Conservation (phyloP, 2,113 vertebrate species). For the Burhinus oedicnemus region DNA sequence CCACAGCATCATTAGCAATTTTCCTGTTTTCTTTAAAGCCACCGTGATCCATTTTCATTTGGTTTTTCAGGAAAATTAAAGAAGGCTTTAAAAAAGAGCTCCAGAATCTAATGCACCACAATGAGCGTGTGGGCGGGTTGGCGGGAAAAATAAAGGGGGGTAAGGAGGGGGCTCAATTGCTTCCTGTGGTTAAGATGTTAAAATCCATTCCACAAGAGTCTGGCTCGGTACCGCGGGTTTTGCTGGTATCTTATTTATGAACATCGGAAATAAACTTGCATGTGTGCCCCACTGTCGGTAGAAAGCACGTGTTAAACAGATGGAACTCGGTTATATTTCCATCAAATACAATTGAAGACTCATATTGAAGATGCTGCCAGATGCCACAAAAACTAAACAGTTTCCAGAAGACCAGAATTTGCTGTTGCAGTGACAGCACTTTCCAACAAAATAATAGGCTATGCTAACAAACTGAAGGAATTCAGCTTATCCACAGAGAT, state of each 20-base stretch:
- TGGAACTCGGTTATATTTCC: slow-evolving; percentile 66
- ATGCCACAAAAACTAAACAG: slow-evolving; percentile 67
- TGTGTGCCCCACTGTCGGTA: slow-evolving; percentile 43
- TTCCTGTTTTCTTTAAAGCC: background rate
- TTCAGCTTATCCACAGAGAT: background rate
- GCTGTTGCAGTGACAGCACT: slow-evolving; percentile 60
- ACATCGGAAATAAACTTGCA: slow-evolving; percentile 60
- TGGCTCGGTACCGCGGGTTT: slow-evolving; percentile 46
- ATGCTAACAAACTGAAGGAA: slow-evolving; percentile 49
- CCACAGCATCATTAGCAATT: background rate
- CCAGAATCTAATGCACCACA: slow-evolving; percentile 28
- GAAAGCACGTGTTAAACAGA: slow-evolving; percentile 69
- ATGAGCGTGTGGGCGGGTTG: background rate
- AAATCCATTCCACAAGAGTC: slow-evolving; percentile 57
- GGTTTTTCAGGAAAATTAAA: slow-evolving; percentile 26
- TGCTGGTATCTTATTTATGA: slow-evolving; percentile 67
- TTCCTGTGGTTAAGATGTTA: slow-evolving; percentile 71
- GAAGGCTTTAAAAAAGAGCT: background rate
- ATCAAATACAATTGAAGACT: slow-evolving; percentile 64
- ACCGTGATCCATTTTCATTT: background rate
- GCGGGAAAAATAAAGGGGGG: background rate
- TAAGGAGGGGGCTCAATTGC: background rate
- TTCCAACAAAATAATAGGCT: slow-evolving; percentile 63
- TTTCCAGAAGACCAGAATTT: slow-evolving; percentile 63
- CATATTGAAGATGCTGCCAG: slow-evolving; percentile 65